phyloP scores from a whole-genome alignment of 1,140 invertebrate species.

The Panagrolaimus sp. region DNA sequence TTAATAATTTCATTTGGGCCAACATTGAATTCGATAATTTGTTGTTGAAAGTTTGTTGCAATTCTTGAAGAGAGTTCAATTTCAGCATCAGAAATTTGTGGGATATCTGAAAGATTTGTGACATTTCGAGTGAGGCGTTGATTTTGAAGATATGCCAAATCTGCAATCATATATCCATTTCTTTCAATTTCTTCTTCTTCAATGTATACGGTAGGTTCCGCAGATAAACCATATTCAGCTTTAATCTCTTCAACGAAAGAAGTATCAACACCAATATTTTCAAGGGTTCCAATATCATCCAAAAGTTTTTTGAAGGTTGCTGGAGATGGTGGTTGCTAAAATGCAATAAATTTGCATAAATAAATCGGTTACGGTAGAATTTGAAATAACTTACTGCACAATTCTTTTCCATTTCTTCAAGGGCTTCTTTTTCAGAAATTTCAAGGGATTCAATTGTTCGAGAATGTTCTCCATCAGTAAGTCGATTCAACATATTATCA shows the following conservation, averaged over 20 bases:
- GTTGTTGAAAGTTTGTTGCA: slow-evolving; percentile 13
- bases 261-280: slow-evolving; percentile 76
- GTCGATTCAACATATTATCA: slow-evolving; percentile 74
- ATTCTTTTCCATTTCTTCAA: slow-evolving; percentile 16
- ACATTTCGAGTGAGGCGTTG: slow-evolving; percentile 17
- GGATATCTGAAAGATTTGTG: slow-evolving; percentile 15
- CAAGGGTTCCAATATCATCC: slow-evolving; percentile 64
- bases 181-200: slow-evolving; percentile 1
- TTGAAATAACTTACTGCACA: slow-evolving; percentile 1
- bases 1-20: slow-evolving; percentile 21
- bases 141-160: slow-evolving; percentile 30
- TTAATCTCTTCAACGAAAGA: slow-evolving; percentile 71
- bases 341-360: slow-evolving; percentile 9
- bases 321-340: slow-evolving; percentile 4
- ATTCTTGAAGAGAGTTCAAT: slow-evolving; percentile 23
- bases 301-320: slow-evolving; percentile 66
- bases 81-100: slow-evolving; percentile 26
- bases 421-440: slow-evolving; percentile 17
- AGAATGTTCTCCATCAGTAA: slow-evolving; percentile 77
- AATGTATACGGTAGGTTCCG: not conserved
- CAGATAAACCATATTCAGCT: not conserved
- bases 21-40: slow-evolving; percentile 24
- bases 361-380: slow-evolving; percentile 21
- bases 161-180: slow-evolving; percentile 23
- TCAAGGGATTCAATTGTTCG: slow-evolving; percentile 66